These are phyloP conservation scores for Zonotrichia albicollis DNA, from an alignment of 2,797 vertebrate species.

Conservation along the genomic window DNA sequence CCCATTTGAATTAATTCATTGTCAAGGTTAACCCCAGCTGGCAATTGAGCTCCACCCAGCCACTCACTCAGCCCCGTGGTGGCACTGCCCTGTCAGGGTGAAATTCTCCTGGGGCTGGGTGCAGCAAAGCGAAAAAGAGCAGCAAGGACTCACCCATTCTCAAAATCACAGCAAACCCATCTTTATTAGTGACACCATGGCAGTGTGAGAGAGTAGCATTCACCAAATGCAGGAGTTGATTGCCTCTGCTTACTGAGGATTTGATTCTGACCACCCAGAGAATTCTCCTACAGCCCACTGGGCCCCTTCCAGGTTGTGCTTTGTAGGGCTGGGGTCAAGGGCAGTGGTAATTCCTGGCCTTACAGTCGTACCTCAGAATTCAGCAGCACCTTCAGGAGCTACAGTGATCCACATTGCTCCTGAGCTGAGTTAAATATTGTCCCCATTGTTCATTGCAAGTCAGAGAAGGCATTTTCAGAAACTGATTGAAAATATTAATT, in stretches of 20 bases:
- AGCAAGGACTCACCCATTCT: background rate
- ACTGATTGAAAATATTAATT: background rate
- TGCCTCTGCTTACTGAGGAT: background rate
- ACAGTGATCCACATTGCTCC: background rate
- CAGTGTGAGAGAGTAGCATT: background rate
- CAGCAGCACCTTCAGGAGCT: background rate
- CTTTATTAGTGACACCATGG: background rate
- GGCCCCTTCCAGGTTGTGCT: background rate
- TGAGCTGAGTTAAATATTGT: background rate
- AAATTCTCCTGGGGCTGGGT: background rate
- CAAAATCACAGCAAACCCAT: background rate
- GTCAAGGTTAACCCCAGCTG: accelerated
- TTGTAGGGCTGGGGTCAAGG: background rate
- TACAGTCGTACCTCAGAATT: background rate
- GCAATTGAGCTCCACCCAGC: background rate
- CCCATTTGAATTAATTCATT: background rate
- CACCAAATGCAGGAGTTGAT: background rate
- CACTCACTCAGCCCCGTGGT: accelerated
- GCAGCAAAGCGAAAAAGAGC: background rate
- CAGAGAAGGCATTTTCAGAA: background rate
- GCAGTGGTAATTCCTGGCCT: background rate
- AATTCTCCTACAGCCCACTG: background rate
- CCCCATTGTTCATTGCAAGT: background rate
- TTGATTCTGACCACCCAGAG: background rate
- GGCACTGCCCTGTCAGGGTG: background rate